Percentiles rank a stretch among this genome's conserved stretches.
Conservation (phyloP, 2,113 vertebrate genomes). For the Symphodus melops region DNA sequence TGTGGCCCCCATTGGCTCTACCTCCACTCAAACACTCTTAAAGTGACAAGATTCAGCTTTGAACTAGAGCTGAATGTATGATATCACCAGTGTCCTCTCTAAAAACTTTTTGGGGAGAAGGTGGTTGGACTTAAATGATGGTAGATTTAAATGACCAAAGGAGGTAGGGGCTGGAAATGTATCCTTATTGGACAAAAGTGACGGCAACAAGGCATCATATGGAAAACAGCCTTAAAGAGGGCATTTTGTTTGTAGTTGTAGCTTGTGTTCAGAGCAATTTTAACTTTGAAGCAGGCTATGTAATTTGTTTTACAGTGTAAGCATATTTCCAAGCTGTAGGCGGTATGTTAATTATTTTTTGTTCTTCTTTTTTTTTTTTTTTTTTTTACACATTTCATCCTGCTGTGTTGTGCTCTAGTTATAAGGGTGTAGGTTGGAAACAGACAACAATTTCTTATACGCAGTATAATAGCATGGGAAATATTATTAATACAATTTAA, state of each 20-base stretch:
- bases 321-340: constrained; percentile 25
- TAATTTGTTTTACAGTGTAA: constrained; percentile 25
- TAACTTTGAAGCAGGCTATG: constrained; percentile 4
- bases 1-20: constrained; percentile 31
- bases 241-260: neutral
- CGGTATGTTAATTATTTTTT: constrained; percentile 16
- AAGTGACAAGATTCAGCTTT: constrained; percentile 30
- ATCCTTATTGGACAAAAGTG: neutral
- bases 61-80: neutral
- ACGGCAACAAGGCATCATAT: neutral
- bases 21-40: constrained; percentile 42
- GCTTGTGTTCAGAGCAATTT: neutral
- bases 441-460: neutral
- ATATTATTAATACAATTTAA: constrained; percentile 28
- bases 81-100: neutral
- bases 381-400: constrained; percentile 4
- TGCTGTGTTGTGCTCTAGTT: constrained; percentile 29
- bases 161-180: neutral
- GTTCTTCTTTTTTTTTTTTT: neutral
- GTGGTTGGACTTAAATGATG: neutral
- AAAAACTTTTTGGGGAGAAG: neutral
- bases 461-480: neutral
- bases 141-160: neutral
- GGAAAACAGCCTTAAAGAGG: neutral
- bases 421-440: constrained; percentile 18